Base-by-base conservation (phyloP, 2,797 vertebrate genomes). In the Acanthiza pusilla region DNA sequence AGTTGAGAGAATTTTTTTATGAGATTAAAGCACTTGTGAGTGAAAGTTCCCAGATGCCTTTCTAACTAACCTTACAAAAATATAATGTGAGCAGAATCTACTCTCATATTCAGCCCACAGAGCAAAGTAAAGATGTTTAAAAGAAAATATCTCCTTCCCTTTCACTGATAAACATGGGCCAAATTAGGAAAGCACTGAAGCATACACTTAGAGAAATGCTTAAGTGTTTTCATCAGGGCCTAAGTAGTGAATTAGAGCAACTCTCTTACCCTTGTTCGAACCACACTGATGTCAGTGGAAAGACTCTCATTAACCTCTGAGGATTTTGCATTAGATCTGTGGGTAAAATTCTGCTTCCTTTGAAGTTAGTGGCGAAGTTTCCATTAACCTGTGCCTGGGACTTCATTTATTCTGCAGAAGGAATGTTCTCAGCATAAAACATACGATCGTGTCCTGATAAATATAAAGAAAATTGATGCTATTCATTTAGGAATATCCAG, bases 351-450 rank as follows among this genome's bases (percentile, higher is more conserved):
- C 87, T 66, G 51, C 5, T 91, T 93, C 58, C 89, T 94, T 95
- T 96, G 94, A 96, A 95, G 94, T 88, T 60, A 21, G 85, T 84
- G 80, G 54, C 0, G 2, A 93, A 86, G 83, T 73, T 94, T 93
- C 93, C 91, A 96, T 96, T 96, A 96, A 96, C 94, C 94, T 95
- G 67, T 91, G 85, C 36, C 92, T 89, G 74, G 30, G 53, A 82
- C 85, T 94, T 94, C 67, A 91, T 94, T 88, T 91, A 91, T 91
- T 94, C 85, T 91, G 89, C 71, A 71, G 40, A 43, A 93, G 57
- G 63, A 89, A 82, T 71, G 77, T 93, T 94, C 57, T 60, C 3
- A 4, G 77, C 83, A 82, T 74, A 85, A 96, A 94, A 93, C 61
- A 50, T 53, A 47, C 27, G 73, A 93, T 71, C 18, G 0, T 65